Base-by-base conservation (phyloP, 2,888 invertebrate species). In the Pollenia griseotomentosa region DNA sequence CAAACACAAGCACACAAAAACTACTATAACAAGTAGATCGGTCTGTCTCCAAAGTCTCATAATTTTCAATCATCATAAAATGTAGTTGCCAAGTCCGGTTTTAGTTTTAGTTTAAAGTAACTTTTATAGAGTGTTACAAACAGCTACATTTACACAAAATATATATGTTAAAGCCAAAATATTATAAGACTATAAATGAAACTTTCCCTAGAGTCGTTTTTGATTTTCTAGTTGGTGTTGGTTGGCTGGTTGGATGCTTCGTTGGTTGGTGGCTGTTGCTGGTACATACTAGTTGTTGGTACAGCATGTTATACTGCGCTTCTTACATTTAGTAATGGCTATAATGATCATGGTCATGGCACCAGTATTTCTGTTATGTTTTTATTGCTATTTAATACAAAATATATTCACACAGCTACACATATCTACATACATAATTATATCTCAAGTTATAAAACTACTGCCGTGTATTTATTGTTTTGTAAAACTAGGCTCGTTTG, bases 31-130 rank as follows among this genome's bases (percentile, higher is more conserved):
- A 33, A 33, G 33, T 51, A 42, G 44, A 23, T 40, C 9, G 19
- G 14, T 42, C 55, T 75, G 33, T 71, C 83, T 78, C 78, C 14
- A 71, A 80, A 75, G 78, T 86, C 83, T 80, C 86, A 83, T 83
- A 83, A 75, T 83, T 86, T 83, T 86, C 79, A 86, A 86, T 83
- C 86, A 86, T 80, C 79, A 83, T 83, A 75, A 83, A 86, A 86
- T 80, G 40, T 83, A 71, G 83, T 80, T 86, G 86, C 71, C 86
- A 86, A 86, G 79, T 75, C 83, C 75, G 70, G 70, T 83, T 83
- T 80, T 33, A 83, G 75, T 83, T 83, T 83, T 46, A 75, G 75
- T 86, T 80, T 61, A 16, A 83, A 79, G 11, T 70, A 63, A 71
- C 19, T 83, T 63, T 75, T 66, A 66, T 73, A 23, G 48, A 42